A percentile compares a stretch with the other conserved stretches of the same genome.
Conservation (phyloP, 2,113 vertebrate genomes). For the Rhegmatorhina hoffmannsi region DNA sequence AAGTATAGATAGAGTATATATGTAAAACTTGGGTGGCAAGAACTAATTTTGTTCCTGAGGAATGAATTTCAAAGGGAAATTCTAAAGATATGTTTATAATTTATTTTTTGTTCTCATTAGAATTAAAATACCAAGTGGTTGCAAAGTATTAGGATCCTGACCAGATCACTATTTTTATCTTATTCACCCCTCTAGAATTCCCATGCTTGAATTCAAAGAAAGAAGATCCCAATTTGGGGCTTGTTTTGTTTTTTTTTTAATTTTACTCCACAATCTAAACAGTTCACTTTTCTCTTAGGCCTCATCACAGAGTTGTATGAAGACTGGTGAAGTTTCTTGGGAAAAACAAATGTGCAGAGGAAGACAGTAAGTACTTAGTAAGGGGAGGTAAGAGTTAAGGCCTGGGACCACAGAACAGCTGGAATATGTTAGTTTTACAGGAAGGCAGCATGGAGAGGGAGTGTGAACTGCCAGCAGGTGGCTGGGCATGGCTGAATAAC, state of each 20-base stretch:
- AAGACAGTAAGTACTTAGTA: not conserved
- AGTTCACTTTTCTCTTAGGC: not conserved
- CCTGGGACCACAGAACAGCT: slow-evolving; percentile 12
- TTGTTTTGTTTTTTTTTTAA: not conserved
- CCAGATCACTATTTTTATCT: not conserved
- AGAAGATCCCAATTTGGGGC: not conserved
- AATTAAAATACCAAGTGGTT: slow-evolving; percentile 34
- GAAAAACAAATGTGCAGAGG: not conserved
- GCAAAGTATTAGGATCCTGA: slow-evolving; percentile 1
- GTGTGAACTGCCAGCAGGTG: slow-evolving; percentile 61
- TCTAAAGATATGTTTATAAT: not conserved
- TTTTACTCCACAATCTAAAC: not conserved
- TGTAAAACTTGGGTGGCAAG: not conserved
- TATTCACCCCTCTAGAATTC: not conserved
- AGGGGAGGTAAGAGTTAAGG: slow-evolving; percentile 42
- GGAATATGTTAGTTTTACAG: slow-evolving; percentile 30
- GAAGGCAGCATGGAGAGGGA: slow-evolving; percentile 12
- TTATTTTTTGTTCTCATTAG: slow-evolving; percentile 19
- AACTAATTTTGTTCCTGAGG: slow-evolving; percentile 12
- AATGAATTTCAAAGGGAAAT: not conserved
- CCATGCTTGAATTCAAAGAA: not conserved
- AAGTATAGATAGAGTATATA: not conserved
- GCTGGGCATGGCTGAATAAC: slow-evolving; percentile 31
- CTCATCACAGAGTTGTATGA: not conserved
- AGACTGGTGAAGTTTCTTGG: fast-evolving